phyloP scores from a whole-genome alignment of 2,888 invertebrate species.

The Alitta virens region DNA sequence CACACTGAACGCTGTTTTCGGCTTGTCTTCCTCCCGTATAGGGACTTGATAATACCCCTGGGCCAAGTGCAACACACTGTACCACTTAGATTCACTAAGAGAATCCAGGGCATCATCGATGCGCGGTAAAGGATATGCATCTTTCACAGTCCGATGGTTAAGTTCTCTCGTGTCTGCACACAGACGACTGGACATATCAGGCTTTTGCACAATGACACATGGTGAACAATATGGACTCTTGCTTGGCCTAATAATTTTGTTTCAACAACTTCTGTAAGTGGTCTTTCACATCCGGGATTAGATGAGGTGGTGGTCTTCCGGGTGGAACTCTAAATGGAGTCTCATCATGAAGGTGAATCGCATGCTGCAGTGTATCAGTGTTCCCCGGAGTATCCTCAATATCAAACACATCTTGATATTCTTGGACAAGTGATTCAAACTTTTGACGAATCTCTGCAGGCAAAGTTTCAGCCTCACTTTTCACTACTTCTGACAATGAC shows the following conservation, averaged over 20 bases:
- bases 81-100: slow-evolving; percentile 13
- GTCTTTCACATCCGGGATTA: neutral
- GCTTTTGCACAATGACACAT: slow-evolving; percentile 28
- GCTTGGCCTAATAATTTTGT: slow-evolving; percentile 25
- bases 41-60: slow-evolving; percentile 12
- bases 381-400: neutral
- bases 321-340: slow-evolving; percentile 3
- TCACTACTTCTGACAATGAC: neutral
- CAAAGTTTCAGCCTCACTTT: neutral
- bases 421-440: neutral
- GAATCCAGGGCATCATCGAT: slow-evolving; percentile 26
- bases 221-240: slow-evolving; percentile 26
- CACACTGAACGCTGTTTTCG: slow-evolving; percentile 16
- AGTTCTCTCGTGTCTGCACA: slow-evolving; percentile 25
- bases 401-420: neutral
- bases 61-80: slow-evolving; percentile 18
- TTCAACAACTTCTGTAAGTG: neutral
- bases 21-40: slow-evolving; percentile 9
- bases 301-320: neutral
- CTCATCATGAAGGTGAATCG: neutral
- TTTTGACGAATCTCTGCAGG: neutral
- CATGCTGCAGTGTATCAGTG: neutral
- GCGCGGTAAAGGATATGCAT: slow-evolving; percentile 26
- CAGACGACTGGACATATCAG: slow-evolving; percentile 2
- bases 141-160: slow-evolving; percentile 22